Evolutionary conservation across 1,140 invertebrate species (phyloP).

Genomic region (Drosophila varians): DNA sequence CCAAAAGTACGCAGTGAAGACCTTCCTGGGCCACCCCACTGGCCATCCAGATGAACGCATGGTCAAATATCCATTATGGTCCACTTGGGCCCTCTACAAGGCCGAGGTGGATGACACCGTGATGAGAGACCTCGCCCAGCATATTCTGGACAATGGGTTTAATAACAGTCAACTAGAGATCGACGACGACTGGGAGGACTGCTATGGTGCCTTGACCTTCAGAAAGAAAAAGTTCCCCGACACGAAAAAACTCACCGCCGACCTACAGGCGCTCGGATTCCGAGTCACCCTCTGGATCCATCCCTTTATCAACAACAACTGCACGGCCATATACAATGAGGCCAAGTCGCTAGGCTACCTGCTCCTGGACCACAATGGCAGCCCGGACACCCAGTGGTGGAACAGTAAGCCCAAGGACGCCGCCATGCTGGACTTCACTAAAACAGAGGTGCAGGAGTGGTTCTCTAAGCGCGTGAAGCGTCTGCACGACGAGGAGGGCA

Average conservation of each 20-base stretch:
- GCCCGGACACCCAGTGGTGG: conserved; percentile 91
- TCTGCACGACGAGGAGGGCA: conserved; percentile 86
- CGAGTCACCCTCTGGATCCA: conserved; percentile 94
- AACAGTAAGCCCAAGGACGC: conserved; percentile 87
- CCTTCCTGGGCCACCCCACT: conserved; percentile 86
- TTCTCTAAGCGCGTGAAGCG: conserved; percentile 87
- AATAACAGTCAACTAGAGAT: conserved; percentile 93
- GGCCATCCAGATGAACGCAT: conserved; percentile 89
- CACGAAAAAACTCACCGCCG: conserved; percentile 85
- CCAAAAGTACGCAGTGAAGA: conserved; percentile 86
- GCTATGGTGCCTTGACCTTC: conserved; percentile 93
- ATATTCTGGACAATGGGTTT: conserved; percentile 89
- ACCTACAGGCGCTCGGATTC: conserved; percentile 88
- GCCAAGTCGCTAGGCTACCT: conserved; percentile 87
- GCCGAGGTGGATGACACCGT: conserved; percentile 87
- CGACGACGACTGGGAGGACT: conserved; percentile 95
- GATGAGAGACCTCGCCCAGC: conserved; percentile 88
- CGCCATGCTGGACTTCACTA: conserved; percentile 91
- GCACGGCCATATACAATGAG: conserved; percentile 86
- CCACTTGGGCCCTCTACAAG: conserved; percentile 91
- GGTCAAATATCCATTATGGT: conserved; percentile 93
- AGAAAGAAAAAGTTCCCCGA: conserved; percentile 90
- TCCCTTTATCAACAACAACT: conserved; percentile 93
- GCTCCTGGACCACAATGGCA: conserved; percentile 85
- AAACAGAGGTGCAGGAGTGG: conserved; percentile 89